Conservation (phyloP, 2,113 vertebrate species). For the Nematolebias whitei region DNA sequence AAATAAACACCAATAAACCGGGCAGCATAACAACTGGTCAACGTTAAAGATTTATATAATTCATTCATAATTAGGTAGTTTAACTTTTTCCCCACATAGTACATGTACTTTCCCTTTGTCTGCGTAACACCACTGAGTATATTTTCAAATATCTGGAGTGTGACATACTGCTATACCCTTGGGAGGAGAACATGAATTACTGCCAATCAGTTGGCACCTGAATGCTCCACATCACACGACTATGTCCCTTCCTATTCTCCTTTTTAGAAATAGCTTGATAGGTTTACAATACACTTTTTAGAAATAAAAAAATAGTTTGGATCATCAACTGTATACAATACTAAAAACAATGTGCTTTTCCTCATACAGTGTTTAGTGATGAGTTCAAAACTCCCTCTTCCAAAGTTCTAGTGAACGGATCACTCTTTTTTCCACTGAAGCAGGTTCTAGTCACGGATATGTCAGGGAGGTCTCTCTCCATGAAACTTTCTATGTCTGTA, state of each 20-base stretch:
- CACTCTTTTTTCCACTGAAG: background rate
- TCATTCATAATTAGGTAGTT: slow-evolving; percentile 77
- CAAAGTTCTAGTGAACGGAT: background rate
- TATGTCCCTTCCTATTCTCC: slow-evolving; percentile 14
- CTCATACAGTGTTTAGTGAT: slow-evolving; percentile 67
- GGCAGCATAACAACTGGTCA: slow-evolving; percentile 74
- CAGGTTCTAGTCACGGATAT: slow-evolving; percentile 12
- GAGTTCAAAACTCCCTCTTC: slow-evolving; percentile 56
- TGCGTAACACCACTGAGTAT: slow-evolving; percentile 54
- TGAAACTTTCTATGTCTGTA: slow-evolving; percentile 90
- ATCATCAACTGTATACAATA: slow-evolving; percentile 79
- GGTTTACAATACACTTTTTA: slow-evolving; percentile 69
- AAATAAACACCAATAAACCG: slow-evolving; percentile 71
- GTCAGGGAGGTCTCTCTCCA: slow-evolving; percentile 76
- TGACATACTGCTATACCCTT: slow-evolving; percentile 28
- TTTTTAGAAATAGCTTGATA: slow-evolving; percentile 61
- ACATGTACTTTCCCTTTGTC: slow-evolving; percentile 67
- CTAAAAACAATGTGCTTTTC: slow-evolving; percentile 81
- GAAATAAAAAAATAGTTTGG: slow-evolving; percentile 81
- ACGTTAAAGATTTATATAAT: slow-evolving; percentile 60
- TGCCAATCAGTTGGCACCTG: slow-evolving; percentile 70
- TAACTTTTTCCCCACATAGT: slow-evolving; percentile 55
- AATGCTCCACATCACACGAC: slow-evolving; percentile 60
- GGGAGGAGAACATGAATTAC: slow-evolving; percentile 32
- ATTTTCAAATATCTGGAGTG: slow-evolving; percentile 29